These are phyloP conservation scores for Nemotelus pantherinus DNA, from an alignment of 2,888 invertebrate genomes.

Conservation along the genomic window DNA sequence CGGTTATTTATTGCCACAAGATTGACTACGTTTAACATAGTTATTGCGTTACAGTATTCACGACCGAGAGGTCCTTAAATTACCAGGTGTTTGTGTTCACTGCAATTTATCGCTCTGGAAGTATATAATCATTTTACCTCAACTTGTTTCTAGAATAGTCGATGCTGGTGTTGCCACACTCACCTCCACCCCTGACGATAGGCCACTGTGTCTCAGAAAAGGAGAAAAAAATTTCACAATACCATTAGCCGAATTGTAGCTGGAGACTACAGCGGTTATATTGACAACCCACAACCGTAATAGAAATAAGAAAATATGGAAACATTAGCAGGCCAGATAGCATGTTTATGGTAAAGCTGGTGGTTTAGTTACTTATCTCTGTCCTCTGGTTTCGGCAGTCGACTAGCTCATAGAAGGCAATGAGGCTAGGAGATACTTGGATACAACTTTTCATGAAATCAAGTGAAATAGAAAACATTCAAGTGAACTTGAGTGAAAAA, in stretches of 20 bases:
- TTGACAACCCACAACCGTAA: background rate
- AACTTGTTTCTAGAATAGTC: background rate
- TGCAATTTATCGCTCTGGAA: constrained; percentile 11
- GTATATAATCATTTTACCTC: constrained; percentile 13
- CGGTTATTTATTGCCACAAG: constrained; percentile 16
- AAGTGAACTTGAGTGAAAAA: constrained; percentile 12
- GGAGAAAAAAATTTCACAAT: background rate
- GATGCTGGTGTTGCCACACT: background rate
- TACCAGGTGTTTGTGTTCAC: constrained; percentile 24
- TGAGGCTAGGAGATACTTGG: no score
- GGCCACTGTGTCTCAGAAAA: no score
- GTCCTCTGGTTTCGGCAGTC: background rate
- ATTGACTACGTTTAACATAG: constrained; percentile 6
- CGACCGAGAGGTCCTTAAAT: background rate
- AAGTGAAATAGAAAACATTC: background rate
- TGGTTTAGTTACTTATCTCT: background rate
- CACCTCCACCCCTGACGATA: background rate
- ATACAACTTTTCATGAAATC: constrained; percentile 12
- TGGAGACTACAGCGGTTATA: background rate
- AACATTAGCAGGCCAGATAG: no score
- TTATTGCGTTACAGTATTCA: constrained; percentile 15
- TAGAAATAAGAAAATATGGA: background rate
- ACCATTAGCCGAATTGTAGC: background rate
- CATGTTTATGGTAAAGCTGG: background rate
- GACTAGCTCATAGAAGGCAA: no score